Evolutionary conservation across 2,797 vertebrate species (phyloP), one percentile per base, ranked within the genome.

Genomic region (Tenualosa thibaudeaui): DNA sequence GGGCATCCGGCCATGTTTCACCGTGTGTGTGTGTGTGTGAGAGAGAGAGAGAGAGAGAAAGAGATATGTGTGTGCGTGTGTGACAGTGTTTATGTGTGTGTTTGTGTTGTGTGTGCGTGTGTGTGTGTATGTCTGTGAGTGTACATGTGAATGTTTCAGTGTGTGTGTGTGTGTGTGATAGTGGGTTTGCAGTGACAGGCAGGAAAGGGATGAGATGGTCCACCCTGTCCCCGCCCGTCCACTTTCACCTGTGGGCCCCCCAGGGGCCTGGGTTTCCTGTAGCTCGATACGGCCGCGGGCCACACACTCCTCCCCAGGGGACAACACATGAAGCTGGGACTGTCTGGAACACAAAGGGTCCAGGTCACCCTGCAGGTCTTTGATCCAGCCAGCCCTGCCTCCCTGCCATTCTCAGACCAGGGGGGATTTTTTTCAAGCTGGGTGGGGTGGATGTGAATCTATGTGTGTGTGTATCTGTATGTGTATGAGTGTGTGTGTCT

Each of bases 321-420:
- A 96, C 95, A 96, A 97, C 95, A 93, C 97, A 97, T 97, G 96
- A 97, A 96, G 96, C 96, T 96, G 94, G 95, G 95, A 94, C 95
- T 96, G 96, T 97, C 95, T 96, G 95, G 94, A 93, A 93, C 94
- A 99, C 96, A 98, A 99, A 98, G 97, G 96, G 96, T 94, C 96
- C 96, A 96, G 97, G 96, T 98, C 96, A 96, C 94, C 95, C 96
- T 95, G 95, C 94, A 93, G 96, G 95, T 95, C 97, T 98, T 97
- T 98, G 97, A 98, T 98, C 96, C 95, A 92, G 95, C 95, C 95
- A 96, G 19, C 93, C 91, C 84, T 6, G 1, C 60, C 60, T 65
- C 60, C 60, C 60, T 24, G 60, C 60, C 24, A 6, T 65, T 65
- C 60, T 65, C 56, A 19, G 4, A n/a, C 56, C 56, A 58, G 56